Evolutionary conservation across 2,888 invertebrate genomes (phyloP).

Genomic region (Drosophila niveifrons): DNA sequence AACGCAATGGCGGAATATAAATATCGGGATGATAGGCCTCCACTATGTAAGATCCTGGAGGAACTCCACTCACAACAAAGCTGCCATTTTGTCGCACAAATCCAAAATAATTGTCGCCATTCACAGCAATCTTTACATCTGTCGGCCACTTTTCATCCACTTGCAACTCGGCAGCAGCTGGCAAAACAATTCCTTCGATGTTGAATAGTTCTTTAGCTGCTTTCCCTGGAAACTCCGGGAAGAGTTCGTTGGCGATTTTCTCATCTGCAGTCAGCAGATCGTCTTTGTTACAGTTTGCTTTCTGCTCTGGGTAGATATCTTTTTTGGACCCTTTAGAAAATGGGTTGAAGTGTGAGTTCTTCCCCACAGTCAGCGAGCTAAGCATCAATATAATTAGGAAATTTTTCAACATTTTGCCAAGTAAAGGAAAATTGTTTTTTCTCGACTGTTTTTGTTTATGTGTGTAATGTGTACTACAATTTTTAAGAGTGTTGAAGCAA

Average conservation of each 20-base stretch:
- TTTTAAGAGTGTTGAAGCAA: neutral
- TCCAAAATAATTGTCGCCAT: slow-evolving; percentile 94
- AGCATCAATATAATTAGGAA: slow-evolving; percentile 15
- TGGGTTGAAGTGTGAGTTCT: no score
- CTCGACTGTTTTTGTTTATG: neutral
- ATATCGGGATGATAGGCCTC: slow-evolving; percentile 96
- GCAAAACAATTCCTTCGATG: slow-evolving; percentile 50
- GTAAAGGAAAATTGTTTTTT: neutral
- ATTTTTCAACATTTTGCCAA: slow-evolving; percentile 49
- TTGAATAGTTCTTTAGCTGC: neutral
- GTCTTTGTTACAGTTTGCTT: neutral
- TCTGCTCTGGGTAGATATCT: no score
- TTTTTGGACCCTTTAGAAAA: no score
- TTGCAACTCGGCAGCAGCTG: neutral
- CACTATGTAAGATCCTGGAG: slow-evolving; percentile 96
- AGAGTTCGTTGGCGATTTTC: neutral
- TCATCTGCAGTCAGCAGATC: neutral
- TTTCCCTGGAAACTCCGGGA: neutral
- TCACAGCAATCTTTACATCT: slow-evolving; percentile 89
- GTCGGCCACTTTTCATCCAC: slow-evolving; percentile 11
- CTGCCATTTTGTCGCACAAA: slow-evolving; percentile 95
- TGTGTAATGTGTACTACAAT: neutral
- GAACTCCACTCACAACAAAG: slow-evolving; percentile 94
- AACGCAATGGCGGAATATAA: slow-evolving; percentile 94
- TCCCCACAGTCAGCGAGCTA: neutral